These are phyloP conservation scores for Xestia rhomboidea DNA, from an alignment of 2,888 invertebrate species.

Conservation along the genomic window DNA sequence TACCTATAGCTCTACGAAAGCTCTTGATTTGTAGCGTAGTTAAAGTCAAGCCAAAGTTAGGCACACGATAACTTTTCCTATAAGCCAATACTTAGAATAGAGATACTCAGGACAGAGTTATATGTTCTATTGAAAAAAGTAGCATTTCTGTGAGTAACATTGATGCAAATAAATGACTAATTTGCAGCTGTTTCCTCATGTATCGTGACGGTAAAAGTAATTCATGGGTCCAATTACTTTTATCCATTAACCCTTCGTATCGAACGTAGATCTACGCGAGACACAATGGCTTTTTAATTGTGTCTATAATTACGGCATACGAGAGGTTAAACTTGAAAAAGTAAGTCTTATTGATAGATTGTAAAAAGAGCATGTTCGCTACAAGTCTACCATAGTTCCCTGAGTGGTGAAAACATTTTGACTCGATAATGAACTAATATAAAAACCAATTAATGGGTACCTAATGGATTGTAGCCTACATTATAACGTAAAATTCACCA, in stretches of 20 bases:
- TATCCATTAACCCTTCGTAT: no score
- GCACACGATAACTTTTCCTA: constrained; percentile 6
- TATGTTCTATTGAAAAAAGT: neutral
- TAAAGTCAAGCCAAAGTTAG: constrained; percentile 30
- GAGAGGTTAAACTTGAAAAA: no score
- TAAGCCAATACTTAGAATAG: neutral
- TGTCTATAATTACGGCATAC: no score
- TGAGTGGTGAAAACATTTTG: neutral
- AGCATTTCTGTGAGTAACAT: neutral
- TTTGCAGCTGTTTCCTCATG: neutral
- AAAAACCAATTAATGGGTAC: constrained; percentile 9
- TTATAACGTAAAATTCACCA: neutral
- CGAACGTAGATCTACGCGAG: no score
- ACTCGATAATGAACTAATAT: constrained; percentile 1
- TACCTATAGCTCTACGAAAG: constrained; percentile 28
- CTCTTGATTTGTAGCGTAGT: constrained; percentile 38
- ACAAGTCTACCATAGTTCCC: neutral
- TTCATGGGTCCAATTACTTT: neutral
- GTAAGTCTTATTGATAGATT: neutral
- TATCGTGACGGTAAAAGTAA: neutral
- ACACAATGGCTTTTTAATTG: no score
- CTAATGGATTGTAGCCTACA: constrained; percentile 4
- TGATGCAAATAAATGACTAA: constrained; percentile 5
- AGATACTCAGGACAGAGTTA: neutral
- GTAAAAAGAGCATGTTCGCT: constrained; percentile 11